Evolutionary conservation across 2,113 vertebrate genomes (phyloP).

Genomic region (Muscicapa adusta): DNA sequence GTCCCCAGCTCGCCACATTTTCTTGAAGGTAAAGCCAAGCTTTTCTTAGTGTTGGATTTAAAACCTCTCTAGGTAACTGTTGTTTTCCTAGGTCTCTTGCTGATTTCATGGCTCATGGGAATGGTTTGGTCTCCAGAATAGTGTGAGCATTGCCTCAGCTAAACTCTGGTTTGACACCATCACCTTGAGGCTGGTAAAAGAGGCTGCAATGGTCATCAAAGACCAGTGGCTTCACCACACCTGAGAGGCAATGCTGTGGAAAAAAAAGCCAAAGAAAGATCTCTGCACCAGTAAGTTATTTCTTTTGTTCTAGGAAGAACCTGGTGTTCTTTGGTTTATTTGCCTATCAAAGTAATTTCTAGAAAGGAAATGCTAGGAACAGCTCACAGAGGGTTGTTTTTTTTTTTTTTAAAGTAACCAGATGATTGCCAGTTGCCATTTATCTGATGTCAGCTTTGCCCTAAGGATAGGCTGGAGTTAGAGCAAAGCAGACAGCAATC

Average conservation of each 20-base stretch:
- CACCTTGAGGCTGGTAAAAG: neutral
- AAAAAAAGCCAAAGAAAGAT: neutral
- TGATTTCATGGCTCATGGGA: neutral
- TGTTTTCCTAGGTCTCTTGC: neutral
- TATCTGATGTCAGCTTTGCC: neutral
- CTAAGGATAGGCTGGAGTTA: neutral
- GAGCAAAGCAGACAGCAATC: neutral
- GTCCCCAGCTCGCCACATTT: neutral
- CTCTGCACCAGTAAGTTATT: neutral
- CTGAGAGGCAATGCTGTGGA: neutral
- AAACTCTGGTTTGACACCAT: neutral
- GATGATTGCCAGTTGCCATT: neutral
- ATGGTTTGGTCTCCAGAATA: neutral
- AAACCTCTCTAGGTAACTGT: neutral
- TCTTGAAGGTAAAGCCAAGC: neutral
- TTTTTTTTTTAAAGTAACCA: neutral
- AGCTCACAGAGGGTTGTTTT: fast-evolving
- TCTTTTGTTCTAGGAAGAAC: neutral
- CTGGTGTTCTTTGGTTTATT: neutral
- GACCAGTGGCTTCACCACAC: neutral
- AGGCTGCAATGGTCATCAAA: neutral
- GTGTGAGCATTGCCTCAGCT: neutral
- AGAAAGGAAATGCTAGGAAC: neutral
- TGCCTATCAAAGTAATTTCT: neutral
- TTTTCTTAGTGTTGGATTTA: neutral